Evolutionary conservation across 1,140 invertebrate genomes (phyloP), one percentile per base, ranked within the genome.

Genomic region (Drosophila kohkoa): DNA sequence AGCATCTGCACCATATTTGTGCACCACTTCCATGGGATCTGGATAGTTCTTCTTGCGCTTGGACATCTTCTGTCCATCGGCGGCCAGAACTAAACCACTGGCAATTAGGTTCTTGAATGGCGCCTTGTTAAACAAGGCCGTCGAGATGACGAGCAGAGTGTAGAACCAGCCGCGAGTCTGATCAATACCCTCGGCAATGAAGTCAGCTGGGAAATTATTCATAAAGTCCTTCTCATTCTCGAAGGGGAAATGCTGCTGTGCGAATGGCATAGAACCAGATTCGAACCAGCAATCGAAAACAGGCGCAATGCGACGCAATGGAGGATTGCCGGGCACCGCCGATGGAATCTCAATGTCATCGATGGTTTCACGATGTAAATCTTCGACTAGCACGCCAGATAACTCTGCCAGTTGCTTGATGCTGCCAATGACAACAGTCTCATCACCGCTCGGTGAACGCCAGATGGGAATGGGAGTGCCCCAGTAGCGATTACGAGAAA

Each of bases 211-310:
- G 91, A 99, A 99, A 69, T 94, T 95, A 46, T 98, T 96, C 81
- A 99, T 96, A 93, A 99, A 99, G 52, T 98, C 96, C 91, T 98
- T 97, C 65, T 94, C 94, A 80, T 97, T 96, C 92, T 99, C 97
- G 93, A 98, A 99, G 5, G 99, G 99, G 93, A 98, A 99, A 93
- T 99, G 99, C 72, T 95, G 94, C 93, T 99, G 98, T 2, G 98
- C 98, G 90, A 98, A 99, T 2, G 99, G 99, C 99, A 99, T 99
- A 3, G 98, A 98, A 5, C 99, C 99, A 13, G 98, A 99, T 93
- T 99, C 99, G 93, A 99, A 99, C 99, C 99, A 99, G 92, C 99
- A 99, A 93, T 99, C 99, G 94, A 99, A 99, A 0, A 99, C 99
- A 93, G 99, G 98, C 3, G 96, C 92, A 20, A 99, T 95, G 70